Conservation (phyloP, 2,113 vertebrate species). For the Todiramphus saurophagus region DNA sequence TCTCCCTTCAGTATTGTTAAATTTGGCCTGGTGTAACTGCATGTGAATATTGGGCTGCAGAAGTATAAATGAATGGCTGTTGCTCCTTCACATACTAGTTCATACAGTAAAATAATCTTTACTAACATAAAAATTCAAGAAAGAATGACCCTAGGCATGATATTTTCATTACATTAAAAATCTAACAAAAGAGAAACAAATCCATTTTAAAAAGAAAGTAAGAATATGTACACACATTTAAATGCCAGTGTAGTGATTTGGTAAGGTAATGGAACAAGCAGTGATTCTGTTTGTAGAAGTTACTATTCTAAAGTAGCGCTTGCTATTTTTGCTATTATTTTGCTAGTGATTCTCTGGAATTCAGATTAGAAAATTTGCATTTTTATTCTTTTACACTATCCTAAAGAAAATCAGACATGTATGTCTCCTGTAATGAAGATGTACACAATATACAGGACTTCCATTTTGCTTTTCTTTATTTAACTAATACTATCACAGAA, state of each 20-base stretch:
- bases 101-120: not conserved
- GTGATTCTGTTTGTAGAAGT: not conserved
- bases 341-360: not conserved
- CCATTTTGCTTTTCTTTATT: not conserved
- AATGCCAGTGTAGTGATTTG: not conserved
- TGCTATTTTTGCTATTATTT: not conserved
- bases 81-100: not conserved
- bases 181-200: not conserved
- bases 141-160: not conserved
- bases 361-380: not conserved
- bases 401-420: not conserved
- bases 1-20: not conserved
- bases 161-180: constrained; percentile 13
- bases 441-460: not conserved
- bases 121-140: not conserved
- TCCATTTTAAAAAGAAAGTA: not conserved
- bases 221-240: not conserved
- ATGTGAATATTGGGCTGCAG: not conserved
- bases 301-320: not conserved
- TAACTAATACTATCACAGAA: not conserved
- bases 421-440: not conserved
- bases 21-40: not conserved
- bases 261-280: not conserved
- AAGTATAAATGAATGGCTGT: not conserved
- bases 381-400: not conserved